phyloP scores from a whole-genome alignment of 2,113 vertebrate species.

The Dromas ardeola region DNA sequence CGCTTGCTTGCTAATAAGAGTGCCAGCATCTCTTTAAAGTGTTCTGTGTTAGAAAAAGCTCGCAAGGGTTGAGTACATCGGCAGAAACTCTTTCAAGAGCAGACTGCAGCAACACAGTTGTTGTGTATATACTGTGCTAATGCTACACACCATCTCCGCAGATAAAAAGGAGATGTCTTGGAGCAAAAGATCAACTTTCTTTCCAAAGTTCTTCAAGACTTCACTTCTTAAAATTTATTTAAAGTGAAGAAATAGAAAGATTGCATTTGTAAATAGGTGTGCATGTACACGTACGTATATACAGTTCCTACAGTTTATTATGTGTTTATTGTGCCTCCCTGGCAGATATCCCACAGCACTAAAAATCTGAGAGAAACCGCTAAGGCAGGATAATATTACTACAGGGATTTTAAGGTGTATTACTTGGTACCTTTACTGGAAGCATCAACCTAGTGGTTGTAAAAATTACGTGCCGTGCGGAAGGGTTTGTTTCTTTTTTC shows the following conservation, averaged over 20 bases:
- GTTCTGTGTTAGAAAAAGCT: background rate
- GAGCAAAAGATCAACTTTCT: background rate
- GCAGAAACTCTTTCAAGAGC: background rate
- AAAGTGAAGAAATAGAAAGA: background rate
- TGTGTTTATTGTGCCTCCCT: background rate
- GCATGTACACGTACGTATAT: rapidly evolving
- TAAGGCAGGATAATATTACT: background rate
- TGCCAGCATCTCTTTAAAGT: background rate
- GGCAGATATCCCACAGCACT: background rate
- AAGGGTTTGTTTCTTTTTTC: background rate
- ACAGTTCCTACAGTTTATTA: background rate
- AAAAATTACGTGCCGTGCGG: background rate
- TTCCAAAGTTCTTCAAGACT: background rate
- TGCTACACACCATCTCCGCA: background rate
- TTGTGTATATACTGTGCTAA: background rate
- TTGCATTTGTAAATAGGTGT: background rate
- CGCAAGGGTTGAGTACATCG: background rate
- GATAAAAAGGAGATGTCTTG: background rate
- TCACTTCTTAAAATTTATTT: background rate
- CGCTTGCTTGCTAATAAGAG: background rate
- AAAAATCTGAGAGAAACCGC: background rate
- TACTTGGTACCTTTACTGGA: background rate
- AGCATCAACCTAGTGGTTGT: background rate
- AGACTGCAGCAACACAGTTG: background rate
- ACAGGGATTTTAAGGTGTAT: background rate